Percentiles rank a stretch among this genome's conserved stretches.
Conservation (phyloP, 1,140 invertebrate species). For the Saccostrea glomerata region DNA sequence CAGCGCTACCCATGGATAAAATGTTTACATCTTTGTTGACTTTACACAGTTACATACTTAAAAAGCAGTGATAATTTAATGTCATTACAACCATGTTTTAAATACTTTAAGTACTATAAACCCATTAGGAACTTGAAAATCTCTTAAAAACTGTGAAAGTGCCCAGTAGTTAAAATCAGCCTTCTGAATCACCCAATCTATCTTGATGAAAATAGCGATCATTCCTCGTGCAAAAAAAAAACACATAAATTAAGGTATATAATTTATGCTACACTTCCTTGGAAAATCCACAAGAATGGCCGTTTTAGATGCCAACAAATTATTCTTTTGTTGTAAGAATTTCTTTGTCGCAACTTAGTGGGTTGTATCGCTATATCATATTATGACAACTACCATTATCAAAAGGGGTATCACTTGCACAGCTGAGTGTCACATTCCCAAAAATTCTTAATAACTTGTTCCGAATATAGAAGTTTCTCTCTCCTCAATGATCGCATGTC, state of each 20-base stretch:
- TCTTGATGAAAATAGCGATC: not conserved
- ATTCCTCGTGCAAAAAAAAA: not conserved
- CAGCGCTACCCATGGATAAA: not conserved
- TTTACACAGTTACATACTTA: slow-evolving; percentile 12
- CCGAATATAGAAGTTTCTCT: not conserved
- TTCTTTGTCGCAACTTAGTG: not conserved
- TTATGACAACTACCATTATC: slow-evolving; percentile 8
- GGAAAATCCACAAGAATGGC: not conserved
- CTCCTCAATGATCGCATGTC: not conserved
- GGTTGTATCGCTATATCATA: not conserved
- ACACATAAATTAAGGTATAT: not conserved
- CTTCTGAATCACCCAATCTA: not conserved
- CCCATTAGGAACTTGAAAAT: not conserved
- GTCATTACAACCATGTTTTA: not conserved
- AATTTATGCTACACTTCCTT: slow-evolving; percentile 2
- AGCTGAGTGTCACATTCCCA: not conserved
- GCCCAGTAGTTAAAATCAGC: not conserved
- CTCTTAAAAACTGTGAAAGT: not conserved
- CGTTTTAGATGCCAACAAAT: not conserved
- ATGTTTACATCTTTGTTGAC: slow-evolving; percentile 21
- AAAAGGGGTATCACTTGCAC: not conserved
- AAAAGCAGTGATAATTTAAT: slow-evolving; percentile 3
- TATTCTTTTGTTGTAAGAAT: not conserved
- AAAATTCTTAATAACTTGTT: slow-evolving; percentile 11
- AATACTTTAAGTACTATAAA: not conserved